Evolutionary conservation across 2,797 vertebrate genomes (phyloP), one percentile per base, ranked within the genome.

Genomic region (Chaenodraco wilsoni): DNA sequence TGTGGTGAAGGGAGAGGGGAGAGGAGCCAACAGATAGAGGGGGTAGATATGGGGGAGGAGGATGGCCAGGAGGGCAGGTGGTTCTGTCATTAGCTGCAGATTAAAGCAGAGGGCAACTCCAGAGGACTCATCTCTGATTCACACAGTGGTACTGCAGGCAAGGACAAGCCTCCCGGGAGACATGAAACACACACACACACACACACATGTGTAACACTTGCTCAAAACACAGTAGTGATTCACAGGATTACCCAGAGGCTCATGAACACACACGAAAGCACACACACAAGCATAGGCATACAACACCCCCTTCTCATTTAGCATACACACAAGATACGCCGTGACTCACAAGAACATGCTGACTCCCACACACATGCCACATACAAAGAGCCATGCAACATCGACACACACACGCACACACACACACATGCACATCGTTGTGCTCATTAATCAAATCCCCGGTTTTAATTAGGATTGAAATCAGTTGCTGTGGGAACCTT

Each of bases 401-500:
- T 23, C n/a, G 21, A 50, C 61, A 51, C 37, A 45, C 63, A 57
- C 43, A 59, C 52, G 3, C 23, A 23, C 23, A 23, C 21, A 21
- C 56, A 27, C 51, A 43, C 56, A 65, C 40, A 48, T 19, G 48
- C 76, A 77, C 69, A 51, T 16, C 13, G 19, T 60, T 78, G 79
- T 81, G 84, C 88, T 92, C 93, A 93, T 94, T 93, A 94, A 92
- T 93, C 91, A 88, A 90, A 92, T 88, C 87, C 86, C 86, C 85
- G 70, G 88, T 90, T 92, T 94, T 93, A 93, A 95, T 94, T 91
- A 92, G 87, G 86, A 93, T 89, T 92, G 83, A 92, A 87, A 93
- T 93, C 91, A 88, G 93, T 92, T 94, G 91, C 92, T 72, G 89
- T 91, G 92, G 92, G 87, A 95, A 94, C 89, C 84, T 89, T 89